Conservation (phyloP, 2,888 invertebrate species). For the Papilio elwesi region DNA sequence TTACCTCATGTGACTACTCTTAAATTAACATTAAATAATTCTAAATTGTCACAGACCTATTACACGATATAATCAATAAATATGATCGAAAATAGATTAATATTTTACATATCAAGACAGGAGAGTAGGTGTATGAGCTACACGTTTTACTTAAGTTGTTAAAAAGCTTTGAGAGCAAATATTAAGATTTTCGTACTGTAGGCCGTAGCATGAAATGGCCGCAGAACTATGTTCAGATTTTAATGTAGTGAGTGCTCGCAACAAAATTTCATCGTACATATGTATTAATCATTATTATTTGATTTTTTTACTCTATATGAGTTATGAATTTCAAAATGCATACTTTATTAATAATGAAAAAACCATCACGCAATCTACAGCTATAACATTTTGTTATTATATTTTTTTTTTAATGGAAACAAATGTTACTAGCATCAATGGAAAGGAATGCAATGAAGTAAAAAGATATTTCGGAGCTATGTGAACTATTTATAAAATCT, state of each 20-base stretch:
- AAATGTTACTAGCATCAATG: background rate
- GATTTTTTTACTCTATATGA: too few relatives aligned
- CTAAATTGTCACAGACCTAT: too few relatives aligned
- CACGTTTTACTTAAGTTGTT: too few relatives aligned
- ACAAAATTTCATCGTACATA: background rate
- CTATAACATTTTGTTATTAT: background rate
- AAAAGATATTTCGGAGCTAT: background rate
- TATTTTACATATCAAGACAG: slow-evolving; percentile 13
- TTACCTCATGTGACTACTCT: too few relatives aligned
- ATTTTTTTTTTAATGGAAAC: background rate
- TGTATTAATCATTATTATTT: too few relatives aligned
- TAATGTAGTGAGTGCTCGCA: background rate
- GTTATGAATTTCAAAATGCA: too few relatives aligned
- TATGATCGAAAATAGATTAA: background rate
- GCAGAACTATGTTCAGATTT: background rate
- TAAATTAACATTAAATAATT: too few relatives aligned
- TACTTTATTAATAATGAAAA: background rate
- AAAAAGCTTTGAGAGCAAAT: too few relatives aligned
- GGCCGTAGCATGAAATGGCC: background rate
- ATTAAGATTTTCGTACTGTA: background rate
- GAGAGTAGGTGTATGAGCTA: background rate
- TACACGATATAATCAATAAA: too few relatives aligned
- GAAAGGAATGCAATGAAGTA: background rate
- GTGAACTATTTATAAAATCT: background rate
- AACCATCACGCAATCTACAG: background rate